Percentiles rank a stretch among this genome's conserved stretches.
These are phyloP conservation scores for Sternarchorhynchus goeldii DNA, from an alignment of 2,797 vertebrate genomes.

Conservation along the genomic window DNA sequence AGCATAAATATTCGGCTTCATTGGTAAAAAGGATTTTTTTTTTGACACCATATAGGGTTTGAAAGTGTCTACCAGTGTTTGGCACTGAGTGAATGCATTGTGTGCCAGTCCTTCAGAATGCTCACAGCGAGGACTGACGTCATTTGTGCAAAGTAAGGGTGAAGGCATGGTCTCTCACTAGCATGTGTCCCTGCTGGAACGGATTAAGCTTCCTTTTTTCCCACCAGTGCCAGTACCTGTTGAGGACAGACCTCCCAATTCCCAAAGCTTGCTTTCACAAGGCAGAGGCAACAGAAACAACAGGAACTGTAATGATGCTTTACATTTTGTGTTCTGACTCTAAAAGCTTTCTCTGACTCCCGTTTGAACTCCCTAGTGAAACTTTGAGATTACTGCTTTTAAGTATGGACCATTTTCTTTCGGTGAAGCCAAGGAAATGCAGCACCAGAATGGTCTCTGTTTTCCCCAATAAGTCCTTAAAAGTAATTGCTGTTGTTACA, in stretches of 20 bases:
- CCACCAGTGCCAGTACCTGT: conserved; percentile 6
- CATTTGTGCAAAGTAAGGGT: not conserved
- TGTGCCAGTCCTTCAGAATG: not conserved
- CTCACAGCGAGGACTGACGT: conserved; percentile 10
- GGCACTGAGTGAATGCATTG: not conserved
- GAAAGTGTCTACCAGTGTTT: not conserved
- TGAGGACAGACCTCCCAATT: conserved; percentile 31
- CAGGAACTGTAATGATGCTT: conserved; percentile 35
- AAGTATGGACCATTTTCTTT: conserved; percentile 12
- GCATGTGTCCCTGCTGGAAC: conserved; percentile 4
- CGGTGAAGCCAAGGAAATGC: conserved; percentile 16
- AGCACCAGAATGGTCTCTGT: not conserved
- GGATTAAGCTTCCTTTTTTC: not conserved
- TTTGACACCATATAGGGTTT: not conserved
- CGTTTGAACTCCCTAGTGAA: conserved; percentile 6
- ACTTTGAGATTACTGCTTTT: conserved; percentile 30
- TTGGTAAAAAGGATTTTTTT: not conserved
- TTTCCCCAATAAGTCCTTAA: not conserved
- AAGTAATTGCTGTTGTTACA: not conserved
- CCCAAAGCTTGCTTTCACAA: conserved; percentile 9
- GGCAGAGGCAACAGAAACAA: not conserved
- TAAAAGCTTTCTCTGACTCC: conserved; percentile 37
- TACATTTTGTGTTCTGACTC: conserved; percentile 23
- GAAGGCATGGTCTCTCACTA: not conserved
- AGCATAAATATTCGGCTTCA: not conserved